Conservation (phyloP, 2,888 invertebrate genomes). For the Eupithecia subumbrata region DNA sequence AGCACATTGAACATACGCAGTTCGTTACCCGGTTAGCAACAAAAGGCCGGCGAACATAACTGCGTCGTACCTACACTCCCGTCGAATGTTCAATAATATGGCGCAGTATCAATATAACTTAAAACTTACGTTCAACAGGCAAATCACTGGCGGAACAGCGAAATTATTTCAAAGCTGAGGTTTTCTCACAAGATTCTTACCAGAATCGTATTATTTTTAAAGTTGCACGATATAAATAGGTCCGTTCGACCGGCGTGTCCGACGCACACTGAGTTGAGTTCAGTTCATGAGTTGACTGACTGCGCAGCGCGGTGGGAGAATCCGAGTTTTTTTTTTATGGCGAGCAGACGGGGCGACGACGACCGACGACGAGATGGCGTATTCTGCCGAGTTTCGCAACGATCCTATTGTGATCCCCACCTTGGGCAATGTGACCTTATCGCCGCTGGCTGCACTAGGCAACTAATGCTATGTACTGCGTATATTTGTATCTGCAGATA, state of each 20-base stretch:
- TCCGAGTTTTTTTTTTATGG: constrained; percentile 63
- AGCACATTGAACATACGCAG: constrained; percentile 64
- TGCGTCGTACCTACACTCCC: constrained; percentile 63
- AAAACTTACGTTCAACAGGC: constrained; percentile 50
- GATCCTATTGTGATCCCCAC: constrained; percentile 66
- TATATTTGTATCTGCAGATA: constrained; percentile 16
- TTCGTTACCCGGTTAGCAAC: constrained; percentile 75
- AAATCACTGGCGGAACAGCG: constrained; percentile 41
- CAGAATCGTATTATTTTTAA: constrained; percentile 53
- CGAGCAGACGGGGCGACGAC: constrained; percentile 47
- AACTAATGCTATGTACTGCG: constrained; percentile 57
- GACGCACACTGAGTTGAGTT: constrained; percentile 61
- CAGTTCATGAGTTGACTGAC: constrained; percentile 4
- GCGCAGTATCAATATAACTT: constrained; percentile 74
- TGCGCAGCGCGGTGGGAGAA: constrained; percentile 54
- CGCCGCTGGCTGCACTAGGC: constrained; percentile 68
- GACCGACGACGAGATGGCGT: constrained; percentile 9
- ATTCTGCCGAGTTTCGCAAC: constrained; percentile 56
- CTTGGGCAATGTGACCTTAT: constrained; percentile 75
- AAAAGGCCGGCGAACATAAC: constrained; percentile 71
- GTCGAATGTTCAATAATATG: constrained; percentile 61
- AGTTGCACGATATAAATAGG: constrained; percentile 35
- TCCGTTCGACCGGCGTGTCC: constrained; percentile 63
- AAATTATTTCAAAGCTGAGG: constrained; percentile 16
- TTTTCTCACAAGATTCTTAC: constrained; percentile 49